phyloP scores from a whole-genome alignment of 2,113 vertebrate genomes.

The Poecilia latipinna region DNA sequence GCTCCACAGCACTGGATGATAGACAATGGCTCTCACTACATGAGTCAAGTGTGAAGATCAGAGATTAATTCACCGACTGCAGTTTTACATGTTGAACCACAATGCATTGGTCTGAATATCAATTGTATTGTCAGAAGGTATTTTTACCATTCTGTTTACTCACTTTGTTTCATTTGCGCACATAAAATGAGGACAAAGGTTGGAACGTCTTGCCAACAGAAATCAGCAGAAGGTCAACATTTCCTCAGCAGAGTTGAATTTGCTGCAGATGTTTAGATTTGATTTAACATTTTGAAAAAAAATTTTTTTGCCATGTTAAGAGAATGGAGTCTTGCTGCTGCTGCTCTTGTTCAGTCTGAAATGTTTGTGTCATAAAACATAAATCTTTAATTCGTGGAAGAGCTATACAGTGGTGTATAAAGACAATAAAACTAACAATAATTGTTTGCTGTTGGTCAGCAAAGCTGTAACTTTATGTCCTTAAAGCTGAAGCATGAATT shows the following conservation, averaged over 20 bases:
- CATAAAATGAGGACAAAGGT: background rate
- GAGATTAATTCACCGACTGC: constrained; percentile 19
- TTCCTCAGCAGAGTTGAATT: background rate
- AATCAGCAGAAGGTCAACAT: constrained; percentile 3
- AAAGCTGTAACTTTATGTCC: constrained; percentile 2
- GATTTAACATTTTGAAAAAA: background rate
- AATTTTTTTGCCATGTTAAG: background rate
- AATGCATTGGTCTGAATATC: constrained; percentile 8
- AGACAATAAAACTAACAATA: constrained; percentile 5
- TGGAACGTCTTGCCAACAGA: background rate
- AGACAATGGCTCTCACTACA: constrained; percentile 82
- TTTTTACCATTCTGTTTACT: background rate
- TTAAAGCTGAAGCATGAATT: constrained; percentile 13
- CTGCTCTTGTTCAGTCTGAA: background rate
- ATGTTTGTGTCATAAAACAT: background rate
- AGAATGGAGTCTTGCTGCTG: background rate
- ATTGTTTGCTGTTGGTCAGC: background rate
- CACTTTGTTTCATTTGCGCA: background rate
- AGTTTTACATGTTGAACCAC: constrained; percentile 17
- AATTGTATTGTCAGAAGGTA: background rate
- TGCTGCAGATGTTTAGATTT: constrained; percentile 4
- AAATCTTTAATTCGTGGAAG: background rate
- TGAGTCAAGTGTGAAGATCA: constrained; percentile 84
- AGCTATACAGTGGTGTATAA: background rate
- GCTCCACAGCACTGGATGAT: constrained; percentile 74